These are phyloP conservation scores for Delichon dasypus DNA, from an alignment of 2,797 vertebrate species.

Conservation along the genomic window DNA sequence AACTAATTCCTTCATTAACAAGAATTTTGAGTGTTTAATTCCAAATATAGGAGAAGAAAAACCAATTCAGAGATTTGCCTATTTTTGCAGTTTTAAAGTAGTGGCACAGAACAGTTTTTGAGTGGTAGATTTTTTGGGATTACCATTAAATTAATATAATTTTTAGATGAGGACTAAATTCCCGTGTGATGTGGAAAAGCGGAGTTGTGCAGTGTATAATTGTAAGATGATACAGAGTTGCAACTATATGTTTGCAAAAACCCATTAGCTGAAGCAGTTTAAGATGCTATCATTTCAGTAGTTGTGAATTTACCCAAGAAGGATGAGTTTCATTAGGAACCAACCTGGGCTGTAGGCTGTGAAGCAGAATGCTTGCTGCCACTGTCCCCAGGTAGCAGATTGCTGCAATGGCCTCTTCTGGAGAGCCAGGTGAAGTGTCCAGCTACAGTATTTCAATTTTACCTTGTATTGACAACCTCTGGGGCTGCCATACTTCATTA, in stretches of 20 bases:
- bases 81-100: background rate
- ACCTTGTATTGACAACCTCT: background rate
- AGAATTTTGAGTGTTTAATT: background rate
- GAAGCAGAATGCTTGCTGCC: background rate
- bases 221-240: background rate
- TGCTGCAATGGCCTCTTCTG: background rate
- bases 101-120: background rate
- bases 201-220: background rate
- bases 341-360: background rate
- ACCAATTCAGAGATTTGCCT: background rate
- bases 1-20: constrained; percentile 10
- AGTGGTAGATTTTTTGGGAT: background rate
- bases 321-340: background rate
- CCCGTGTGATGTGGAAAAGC: background rate
- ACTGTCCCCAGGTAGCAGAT: background rate
- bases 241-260: background rate
- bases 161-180: background rate
- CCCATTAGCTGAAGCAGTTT: background rate
- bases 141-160: background rate
- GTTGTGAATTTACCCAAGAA: background rate
- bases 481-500: background rate
- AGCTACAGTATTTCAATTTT: background rate
- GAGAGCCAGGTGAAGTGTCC: background rate
- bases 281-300: background rate
- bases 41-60: background rate